phyloP scores from a whole-genome alignment of 2,888 invertebrate species.

The Pimpla rufipes region DNA sequence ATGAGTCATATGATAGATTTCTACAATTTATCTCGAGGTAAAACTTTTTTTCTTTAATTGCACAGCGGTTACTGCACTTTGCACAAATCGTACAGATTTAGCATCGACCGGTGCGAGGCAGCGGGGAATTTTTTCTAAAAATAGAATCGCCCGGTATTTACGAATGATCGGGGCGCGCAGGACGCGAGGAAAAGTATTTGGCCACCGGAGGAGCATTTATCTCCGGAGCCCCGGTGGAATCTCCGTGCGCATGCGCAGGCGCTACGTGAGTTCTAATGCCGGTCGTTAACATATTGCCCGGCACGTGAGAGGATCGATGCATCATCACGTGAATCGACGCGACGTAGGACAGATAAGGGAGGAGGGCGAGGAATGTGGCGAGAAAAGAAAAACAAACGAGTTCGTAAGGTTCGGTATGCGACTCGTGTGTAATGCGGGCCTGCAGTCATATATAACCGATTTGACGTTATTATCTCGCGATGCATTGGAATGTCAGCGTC shows the following conservation, averaged over 20 bases:
- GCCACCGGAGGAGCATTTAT: slow-evolving; percentile 1
- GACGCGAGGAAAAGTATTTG: background rate
- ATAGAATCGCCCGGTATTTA: background rate
- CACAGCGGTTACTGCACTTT: too few species aligned
- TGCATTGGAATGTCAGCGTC: slow-evolving; percentile 28
- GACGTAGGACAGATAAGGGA: slow-evolving; percentile 3
- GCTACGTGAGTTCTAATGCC: background rate
- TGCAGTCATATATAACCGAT: slow-evolving; percentile 21
- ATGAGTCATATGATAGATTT: too few species aligned
- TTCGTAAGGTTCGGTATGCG: slow-evolving; percentile 22
- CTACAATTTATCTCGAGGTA: too few species aligned
- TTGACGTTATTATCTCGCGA: slow-evolving; percentile 30
- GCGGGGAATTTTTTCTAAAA: background rate
- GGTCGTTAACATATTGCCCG: slow-evolving; percentile 9
- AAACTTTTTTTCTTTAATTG: too few species aligned
- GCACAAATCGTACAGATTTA: too few species aligned
- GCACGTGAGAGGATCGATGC: slow-evolving; percentile 12
- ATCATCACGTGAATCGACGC: slow-evolving; percentile 10
- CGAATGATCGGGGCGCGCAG: background rate
- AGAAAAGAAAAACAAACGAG: background rate
- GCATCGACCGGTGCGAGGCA: background rate
- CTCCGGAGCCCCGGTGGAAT: background rate
- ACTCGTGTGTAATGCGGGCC: slow-evolving; percentile 22
- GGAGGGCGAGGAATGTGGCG: background rate
- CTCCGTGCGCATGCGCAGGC: background rate